Conservation (phyloP, 2,797 vertebrate genomes). For the Artibeus lituratus region DNA sequence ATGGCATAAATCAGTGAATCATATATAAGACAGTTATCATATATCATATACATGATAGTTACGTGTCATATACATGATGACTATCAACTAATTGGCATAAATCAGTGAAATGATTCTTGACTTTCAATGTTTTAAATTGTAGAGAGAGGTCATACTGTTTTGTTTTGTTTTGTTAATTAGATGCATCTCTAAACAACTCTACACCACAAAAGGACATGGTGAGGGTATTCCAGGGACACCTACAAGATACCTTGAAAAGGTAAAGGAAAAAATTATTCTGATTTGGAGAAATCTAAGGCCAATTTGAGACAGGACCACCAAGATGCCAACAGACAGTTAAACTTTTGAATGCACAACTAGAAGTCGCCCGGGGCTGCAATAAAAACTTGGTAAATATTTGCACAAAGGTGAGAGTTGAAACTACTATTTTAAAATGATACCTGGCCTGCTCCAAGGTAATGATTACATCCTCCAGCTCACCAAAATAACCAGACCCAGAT, state of each 20-base stretch:
- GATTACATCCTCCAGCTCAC: background rate
- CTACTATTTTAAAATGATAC: background rate
- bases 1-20: background rate
- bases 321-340: background rate
- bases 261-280: conserved; percentile 10
- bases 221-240: background rate
- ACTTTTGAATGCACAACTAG: background rate
- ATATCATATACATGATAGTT: no score
- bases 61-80: no score
- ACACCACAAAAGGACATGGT: background rate
- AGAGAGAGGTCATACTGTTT: background rate
- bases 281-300: background rate
- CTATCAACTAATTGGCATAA: background rate
- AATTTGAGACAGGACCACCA: background rate
- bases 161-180: background rate
- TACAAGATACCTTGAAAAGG: background rate
- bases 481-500: background rate
- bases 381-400: conserved; percentile 28
- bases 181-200: background rate
- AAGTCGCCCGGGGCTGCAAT: background rate
- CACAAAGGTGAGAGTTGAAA: background rate
- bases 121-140: background rate
- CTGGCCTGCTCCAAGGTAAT: background rate
- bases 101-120: background rate
- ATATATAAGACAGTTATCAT: no score